Evolutionary conservation across 2,888 invertebrate genomes (phyloP).

Genomic region (Leptothorax acervorum): DNA sequence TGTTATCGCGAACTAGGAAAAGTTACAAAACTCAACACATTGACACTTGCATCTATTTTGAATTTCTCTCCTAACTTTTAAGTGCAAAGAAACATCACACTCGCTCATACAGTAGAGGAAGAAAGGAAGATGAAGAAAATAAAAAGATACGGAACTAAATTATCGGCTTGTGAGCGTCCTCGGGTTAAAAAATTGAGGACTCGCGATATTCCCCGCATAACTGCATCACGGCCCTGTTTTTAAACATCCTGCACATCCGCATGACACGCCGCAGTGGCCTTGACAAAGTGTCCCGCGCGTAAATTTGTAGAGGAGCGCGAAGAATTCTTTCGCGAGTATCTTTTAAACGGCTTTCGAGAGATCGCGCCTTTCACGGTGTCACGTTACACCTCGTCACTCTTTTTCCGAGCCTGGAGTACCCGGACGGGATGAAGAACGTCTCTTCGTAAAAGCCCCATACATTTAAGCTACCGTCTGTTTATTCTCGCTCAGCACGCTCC

Average conservation of each 20-base stretch:
- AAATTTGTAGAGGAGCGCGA: slow-evolving; percentile 14
- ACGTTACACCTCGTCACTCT: slow-evolving; percentile 19
- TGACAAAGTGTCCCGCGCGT: slow-evolving; percentile 32
- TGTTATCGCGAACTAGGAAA: slow-evolving; percentile 6
- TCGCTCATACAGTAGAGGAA: background rate
- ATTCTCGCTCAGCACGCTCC: slow-evolving; percentile 20
- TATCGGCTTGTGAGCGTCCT: background rate
- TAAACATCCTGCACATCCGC: slow-evolving; percentile 21
- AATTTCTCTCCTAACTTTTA: background rate
- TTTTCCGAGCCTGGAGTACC: background rate
- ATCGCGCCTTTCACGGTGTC: slow-evolving; percentile 20
- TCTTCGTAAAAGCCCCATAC: slow-evolving; percentile 18
- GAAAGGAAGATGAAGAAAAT: background rate
- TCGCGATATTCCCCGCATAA: background rate
- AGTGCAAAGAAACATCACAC: background rate
- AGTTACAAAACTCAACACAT: slow-evolving; percentile 3
- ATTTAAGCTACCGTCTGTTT: slow-evolving; percentile 40
- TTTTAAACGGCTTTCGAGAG: slow-evolving; percentile 22
- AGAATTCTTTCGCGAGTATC: slow-evolving; percentile 6
- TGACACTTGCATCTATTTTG: background rate
- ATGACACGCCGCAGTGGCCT: slow-evolving; percentile 48
- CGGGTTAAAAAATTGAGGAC: background rate
- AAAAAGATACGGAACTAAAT: background rate
- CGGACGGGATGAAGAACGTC: slow-evolving; percentile 6
- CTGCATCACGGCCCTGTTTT: background rate